These are phyloP conservation scores for Melangyna quadrimaculata DNA, from an alignment of 2,888 invertebrate genomes.

Conservation along the genomic window DNA sequence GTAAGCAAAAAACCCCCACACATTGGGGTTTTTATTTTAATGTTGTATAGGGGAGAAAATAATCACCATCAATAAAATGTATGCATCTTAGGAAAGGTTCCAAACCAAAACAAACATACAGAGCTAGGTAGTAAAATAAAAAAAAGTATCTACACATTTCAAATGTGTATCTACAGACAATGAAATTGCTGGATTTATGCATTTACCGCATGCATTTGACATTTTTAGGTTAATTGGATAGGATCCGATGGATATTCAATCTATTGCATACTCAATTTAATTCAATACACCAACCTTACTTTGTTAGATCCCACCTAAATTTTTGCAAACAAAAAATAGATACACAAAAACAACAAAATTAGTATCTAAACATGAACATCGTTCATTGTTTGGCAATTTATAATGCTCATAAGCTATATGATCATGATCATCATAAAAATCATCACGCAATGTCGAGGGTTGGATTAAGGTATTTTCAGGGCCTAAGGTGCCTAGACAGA, in stretches of 20 bases:
- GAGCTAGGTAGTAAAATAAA: not conserved
- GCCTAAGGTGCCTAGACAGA: no score
- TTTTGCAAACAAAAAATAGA: slow-evolving; percentile 4
- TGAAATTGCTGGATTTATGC: slow-evolving; percentile 68
- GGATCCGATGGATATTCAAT: slow-evolving; percentile 70
- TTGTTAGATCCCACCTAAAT: slow-evolving; percentile 38
- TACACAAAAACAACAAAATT: not conserved
- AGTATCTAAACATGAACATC: slow-evolving; percentile 57
- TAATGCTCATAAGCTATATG: slow-evolving; percentile 17
- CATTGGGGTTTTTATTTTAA: slow-evolving; percentile 7
- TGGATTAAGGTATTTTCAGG: not conserved
- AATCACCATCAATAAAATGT: not conserved
- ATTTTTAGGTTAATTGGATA: slow-evolving; percentile 71
- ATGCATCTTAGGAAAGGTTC: not conserved
- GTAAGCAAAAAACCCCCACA: slow-evolving; percentile 24
- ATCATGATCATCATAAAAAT: slow-evolving; percentile 57
- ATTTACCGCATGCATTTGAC: slow-evolving; percentile 69
- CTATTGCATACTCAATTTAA: slow-evolving; percentile 26
- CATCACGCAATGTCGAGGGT: slow-evolving; percentile 41
- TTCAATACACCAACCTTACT: not conserved
- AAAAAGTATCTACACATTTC: slow-evolving; percentile 19
- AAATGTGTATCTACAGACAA: slow-evolving; percentile 52
- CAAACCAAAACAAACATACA: slow-evolving; percentile 29
- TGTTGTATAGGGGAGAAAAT: slow-evolving; percentile 18
- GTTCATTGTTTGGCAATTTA: slow-evolving; percentile 67